Conservation (phyloP, 2,888 invertebrate genomes). For the Drosophila stalkeri region DNA sequence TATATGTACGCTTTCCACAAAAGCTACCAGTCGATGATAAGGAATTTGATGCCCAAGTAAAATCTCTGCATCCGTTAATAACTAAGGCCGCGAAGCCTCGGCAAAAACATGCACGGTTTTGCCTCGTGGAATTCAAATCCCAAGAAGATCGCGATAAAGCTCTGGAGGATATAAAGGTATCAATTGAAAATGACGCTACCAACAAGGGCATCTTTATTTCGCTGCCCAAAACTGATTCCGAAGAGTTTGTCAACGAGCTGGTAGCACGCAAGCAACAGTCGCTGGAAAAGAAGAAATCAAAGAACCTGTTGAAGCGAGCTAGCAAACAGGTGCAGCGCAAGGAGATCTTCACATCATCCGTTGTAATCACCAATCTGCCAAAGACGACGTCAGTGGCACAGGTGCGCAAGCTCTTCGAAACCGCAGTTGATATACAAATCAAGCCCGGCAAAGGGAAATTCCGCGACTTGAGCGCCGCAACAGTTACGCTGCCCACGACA, state of each 20-base stretch:
- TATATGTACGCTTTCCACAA: slow-evolving; percentile 79
- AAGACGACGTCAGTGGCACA: slow-evolving; percentile 69
- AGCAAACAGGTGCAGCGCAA: slow-evolving; percentile 56
- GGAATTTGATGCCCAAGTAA: slow-evolving; percentile 70
- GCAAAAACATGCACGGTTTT: slow-evolving; percentile 82
- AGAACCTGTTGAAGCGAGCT: slow-evolving; percentile 67
- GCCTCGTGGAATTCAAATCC: slow-evolving; percentile 76
- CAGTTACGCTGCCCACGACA: slow-evolving; percentile 78
- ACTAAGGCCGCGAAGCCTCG: slow-evolving; percentile 75
- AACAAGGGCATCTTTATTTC: slow-evolving; percentile 70
- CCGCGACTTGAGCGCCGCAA: slow-evolving; percentile 68
- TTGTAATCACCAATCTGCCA: slow-evolving; percentile 81
- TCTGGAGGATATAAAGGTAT: slow-evolving; percentile 48
- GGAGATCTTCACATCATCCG: slow-evolving; percentile 74
- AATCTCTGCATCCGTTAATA: slow-evolving; percentile 70
- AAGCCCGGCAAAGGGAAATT: slow-evolving; percentile 67
- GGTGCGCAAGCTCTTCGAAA: slow-evolving; percentile 75
- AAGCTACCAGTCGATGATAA: slow-evolving; percentile 71
- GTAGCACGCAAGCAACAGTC: slow-evolving; percentile 72
- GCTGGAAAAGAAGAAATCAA: slow-evolving; percentile 70
- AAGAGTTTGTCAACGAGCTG: slow-evolving; percentile 73
- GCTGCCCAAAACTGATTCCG: slow-evolving; percentile 77
- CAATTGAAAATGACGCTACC: slow-evolving; percentile 47
- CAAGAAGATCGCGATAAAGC: slow-evolving; percentile 75
- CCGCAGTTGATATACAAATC: slow-evolving; percentile 81